A percentile compares a stretch with the other conserved stretches of the same genome.
These are phyloP conservation scores for Drosophila rufa DNA, from an alignment of 1,140 invertebrate genomes.

Conservation along the genomic window DNA sequence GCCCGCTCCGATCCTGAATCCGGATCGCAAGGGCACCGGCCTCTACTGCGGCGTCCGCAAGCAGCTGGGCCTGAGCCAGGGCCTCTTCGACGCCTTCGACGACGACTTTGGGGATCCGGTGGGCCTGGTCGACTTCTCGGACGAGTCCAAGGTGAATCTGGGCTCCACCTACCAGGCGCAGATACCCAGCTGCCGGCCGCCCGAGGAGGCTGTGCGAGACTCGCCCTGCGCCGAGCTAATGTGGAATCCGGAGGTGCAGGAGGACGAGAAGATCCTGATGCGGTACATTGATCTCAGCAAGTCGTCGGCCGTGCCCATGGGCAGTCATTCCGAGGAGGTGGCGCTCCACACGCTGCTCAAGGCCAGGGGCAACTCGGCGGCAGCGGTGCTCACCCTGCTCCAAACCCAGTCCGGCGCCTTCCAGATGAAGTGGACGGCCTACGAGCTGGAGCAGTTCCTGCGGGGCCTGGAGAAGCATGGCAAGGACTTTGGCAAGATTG, in stretches of 20 bases:
- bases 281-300: conserved; percentile 95
- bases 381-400: conserved; percentile 93
- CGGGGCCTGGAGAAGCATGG: conserved; percentile 94
- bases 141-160: conserved; percentile 92
- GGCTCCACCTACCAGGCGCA: conserved; percentile 95
- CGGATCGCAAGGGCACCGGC: conserved; percentile 93
- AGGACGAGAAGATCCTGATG: conserved; percentile 78
- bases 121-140: conserved; percentile 79
- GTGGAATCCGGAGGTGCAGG: conserved; percentile 92
- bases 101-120: conserved; percentile 80
- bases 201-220: conserved; percentile 50
- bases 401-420: conserved; percentile 90
- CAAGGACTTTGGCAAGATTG: conserved; percentile 96
- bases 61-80: conserved; percentile 60
- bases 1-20: conserved; percentile 96
- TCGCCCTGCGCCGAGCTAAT: conserved; percentile 90
- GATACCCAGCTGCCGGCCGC: conserved; percentile 87
- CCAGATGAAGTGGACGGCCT: conserved; percentile 93
- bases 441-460: conserved; percentile 95
- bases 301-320: conserved; percentile 95
- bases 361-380: conserved; percentile 94
- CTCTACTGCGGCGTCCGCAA: conserved; percentile 87
- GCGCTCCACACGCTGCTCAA: conserved; percentile 96
- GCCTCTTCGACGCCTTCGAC: conserved; percentile 72
- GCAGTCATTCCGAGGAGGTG: conserved; percentile 97